Base-by-base conservation (phyloP, 1,140 invertebrate genomes). In the Stegodyphus mimosarum region DNA sequence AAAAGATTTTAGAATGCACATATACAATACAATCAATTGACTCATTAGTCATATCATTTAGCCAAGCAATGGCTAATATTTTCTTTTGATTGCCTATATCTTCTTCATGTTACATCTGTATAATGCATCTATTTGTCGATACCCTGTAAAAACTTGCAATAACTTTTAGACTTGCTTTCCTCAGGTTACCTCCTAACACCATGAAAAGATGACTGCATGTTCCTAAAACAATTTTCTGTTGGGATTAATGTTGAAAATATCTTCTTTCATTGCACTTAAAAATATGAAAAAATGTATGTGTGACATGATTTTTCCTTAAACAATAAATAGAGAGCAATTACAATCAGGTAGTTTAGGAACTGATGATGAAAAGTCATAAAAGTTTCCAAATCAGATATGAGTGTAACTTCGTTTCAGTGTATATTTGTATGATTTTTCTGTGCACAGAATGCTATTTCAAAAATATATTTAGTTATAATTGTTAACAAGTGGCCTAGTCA, bases 331-430 rank as follows among this genome's bases (percentile, higher is more conserved):
- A 13, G 78, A 81, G 49, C 78, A 81, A 64, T 18, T 81, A n/a
- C 78, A 81, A 50, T 81, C 78, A 18, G 78, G 69, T 11, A 63
- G 78, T 18, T 33, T 18, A 2, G 55, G 13, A 18, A 64, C 17
- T 72, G 78, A 81, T 17, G 33, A 72, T 63, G 66, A 79, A 53
- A 79, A 79, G 18, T 69, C 66, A 69, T 10, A 60, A 10, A 60
- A 10, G 33, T 33, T 33, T 3, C 33, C 33, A 33, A 33, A 33
- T 33, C 33, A 33, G 1, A 33, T 33, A 33, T 33, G 33, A 33
- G 33, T 33, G 33, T 3, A 33, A 33, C 33, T 33, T 33, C 3
- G 3, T 33, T 33, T 33, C 33, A 33, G 1, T 33, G 33, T 33
- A 33, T 33, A 1, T 33, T 33, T 33, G 33, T 33, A 33, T 1